Evolutionary conservation across 2,797 vertebrate genomes (phyloP).

Genomic region (Saguinus oedipus): DNA sequence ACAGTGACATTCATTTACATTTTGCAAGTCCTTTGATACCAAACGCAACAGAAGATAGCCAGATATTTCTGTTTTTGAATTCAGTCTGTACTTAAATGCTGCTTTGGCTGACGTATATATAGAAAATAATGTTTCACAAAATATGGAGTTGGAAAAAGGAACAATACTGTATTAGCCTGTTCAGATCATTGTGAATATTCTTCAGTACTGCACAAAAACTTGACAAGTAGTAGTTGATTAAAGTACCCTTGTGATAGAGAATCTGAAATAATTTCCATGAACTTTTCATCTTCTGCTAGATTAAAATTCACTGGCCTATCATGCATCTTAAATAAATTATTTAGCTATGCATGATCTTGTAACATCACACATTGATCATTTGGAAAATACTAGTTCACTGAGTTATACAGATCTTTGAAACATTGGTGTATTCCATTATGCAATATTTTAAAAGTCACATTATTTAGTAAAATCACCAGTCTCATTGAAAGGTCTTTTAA

Average conservation of each 20-base stretch:
- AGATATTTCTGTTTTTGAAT: neutral
- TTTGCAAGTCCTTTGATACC: neutral
- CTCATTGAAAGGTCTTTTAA: neutral
- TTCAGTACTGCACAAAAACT: neutral
- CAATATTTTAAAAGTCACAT: neutral
- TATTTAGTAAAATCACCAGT: neutral
- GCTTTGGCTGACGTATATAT: neutral
- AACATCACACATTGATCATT: neutral
- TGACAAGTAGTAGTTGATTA: neutral
- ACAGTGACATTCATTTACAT: neutral
- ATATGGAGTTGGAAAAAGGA: neutral
- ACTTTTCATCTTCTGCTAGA: neutral
- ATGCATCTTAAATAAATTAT: neutral
- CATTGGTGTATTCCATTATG: neutral
- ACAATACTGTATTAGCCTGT: neutral
- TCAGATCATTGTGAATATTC: neutral
- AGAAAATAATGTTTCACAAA: neutral
- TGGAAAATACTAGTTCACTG: neutral
- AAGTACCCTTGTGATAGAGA: neutral
- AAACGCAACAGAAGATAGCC: neutral
- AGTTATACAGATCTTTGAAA: neutral
- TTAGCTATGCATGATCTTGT: neutral
- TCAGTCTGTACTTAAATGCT: neutral
- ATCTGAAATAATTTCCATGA: conserved; percentile 12
- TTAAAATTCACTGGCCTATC: neutral